phyloP scores from a whole-genome alignment of 2,113 vertebrate genomes.

The Centrocercus urophasianus region DNA sequence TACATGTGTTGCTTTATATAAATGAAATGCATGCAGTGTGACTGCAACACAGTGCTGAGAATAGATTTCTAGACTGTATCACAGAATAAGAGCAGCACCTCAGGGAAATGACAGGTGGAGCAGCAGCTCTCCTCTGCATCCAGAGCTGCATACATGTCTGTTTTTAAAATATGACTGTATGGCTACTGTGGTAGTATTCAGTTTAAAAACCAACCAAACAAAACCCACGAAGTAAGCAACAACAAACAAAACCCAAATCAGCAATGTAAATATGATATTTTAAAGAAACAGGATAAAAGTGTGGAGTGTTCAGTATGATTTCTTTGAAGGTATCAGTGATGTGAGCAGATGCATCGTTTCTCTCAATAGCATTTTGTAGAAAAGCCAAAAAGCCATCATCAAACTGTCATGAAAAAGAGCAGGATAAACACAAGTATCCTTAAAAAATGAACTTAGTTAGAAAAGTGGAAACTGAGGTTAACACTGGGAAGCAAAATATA shows the following conservation, averaged over 20 bases:
- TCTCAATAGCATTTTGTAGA: not conserved
- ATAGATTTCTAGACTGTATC: not conserved
- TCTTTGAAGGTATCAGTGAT: not conserved
- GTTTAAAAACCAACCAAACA: not conserved
- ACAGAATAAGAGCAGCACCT: not conserved
- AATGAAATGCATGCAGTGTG: not conserved
- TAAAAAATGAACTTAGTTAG: not conserved
- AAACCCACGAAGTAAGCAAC: not conserved
- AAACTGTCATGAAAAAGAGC: not conserved
- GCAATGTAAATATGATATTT: not conserved
- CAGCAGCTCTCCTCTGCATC: not conserved
- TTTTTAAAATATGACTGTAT: not conserved
- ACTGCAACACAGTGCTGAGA: not conserved
- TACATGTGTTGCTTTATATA: not conserved
- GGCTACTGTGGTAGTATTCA: not conserved
- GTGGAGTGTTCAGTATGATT: not conserved
- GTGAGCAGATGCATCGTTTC: not conserved
- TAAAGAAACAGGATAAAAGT: not conserved
- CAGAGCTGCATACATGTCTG: not conserved
- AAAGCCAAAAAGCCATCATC: not conserved
- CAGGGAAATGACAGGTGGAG: not conserved
- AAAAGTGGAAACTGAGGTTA: not conserved
- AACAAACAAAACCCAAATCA: not conserved
- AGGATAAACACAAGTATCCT: not conserved
- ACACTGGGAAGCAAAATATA: not conserved